phyloP scores from a whole-genome alignment of 2,113 vertebrate genomes.

The Bos taurus region ARS-UCD2.0 NC_037346.1:25535001-25535500 shows the following conservation, averaged over 20 bases:
- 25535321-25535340: not conserved
- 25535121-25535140: not conserved
- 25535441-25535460: slow-evolving; percentile 28
- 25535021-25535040: not conserved
- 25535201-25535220: not conserved
- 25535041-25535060: not conserved
- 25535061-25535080: not conserved
- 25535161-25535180: not conserved
- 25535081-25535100: not conserved
- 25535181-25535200: not conserved
- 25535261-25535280: not conserved
- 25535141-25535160: not conserved
- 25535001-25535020: not conserved
- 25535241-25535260: not conserved
- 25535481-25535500: slow-evolving; percentile 48
- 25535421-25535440: slow-evolving; percentile 66
- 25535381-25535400: slow-evolving; percentile 64
- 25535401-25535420: slow-evolving; percentile 36
- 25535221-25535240: not conserved
- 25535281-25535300: not conserved
- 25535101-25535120: not conserved
- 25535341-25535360: slow-evolving; percentile 28
- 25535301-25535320: slow-evolving; percentile 50
- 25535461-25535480: slow-evolving; percentile 54
- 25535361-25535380: not conserved